Evolutionary conservation across 2,113 vertebrate species (phyloP), one percentile per base, ranked within the genome.

Genomic region (Podilymbus podiceps): DNA sequence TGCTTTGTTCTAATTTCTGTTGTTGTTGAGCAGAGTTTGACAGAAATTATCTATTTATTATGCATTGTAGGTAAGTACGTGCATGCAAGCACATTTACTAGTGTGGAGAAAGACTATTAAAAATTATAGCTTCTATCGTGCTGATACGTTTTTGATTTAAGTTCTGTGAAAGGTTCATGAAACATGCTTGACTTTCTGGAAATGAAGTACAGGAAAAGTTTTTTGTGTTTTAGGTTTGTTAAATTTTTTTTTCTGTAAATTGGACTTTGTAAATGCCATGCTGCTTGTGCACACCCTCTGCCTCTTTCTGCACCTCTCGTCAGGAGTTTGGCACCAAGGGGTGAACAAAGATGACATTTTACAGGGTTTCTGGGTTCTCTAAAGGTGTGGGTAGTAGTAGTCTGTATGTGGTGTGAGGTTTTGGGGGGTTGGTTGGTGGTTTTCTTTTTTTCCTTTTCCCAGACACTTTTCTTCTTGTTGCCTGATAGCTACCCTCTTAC

Each of bases 141-240:
- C 17, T 49, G 24, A 52, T 58, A 13, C 5, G 5, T 31, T 14
- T 74, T 81, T 58, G 6, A 35, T 81, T 42, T n/a, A 16, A 89
- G 33, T 67, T 27, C 58, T 35, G 5, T 22, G 47, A 20, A 19
- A 9, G 19, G 22, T 42, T 50, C n/a, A 25, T 46, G 49, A 24
- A 46, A 53, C 12, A 1, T 5, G 16, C 12, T 1, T 22, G 44
- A 18, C 47, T 85, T 74, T 10, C n/a, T 78, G 83, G 53, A n/a
- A 69, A 40, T 0, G 0, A 73, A 53, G 77, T 23, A 11, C 28
- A 20, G 12, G 33, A 11, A 5, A 53, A 40, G 28, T 25, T 60
- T 25, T 60, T 40, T 13, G 75, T 68, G 38, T 6, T 47, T 85
- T 30, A 47, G 8, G 2, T 67, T 90, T 42, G n/a, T 40, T 38